Evolutionary conservation across 2,888 invertebrate species (phyloP).

Genomic region (Bruchidius siliquastri): DNA sequence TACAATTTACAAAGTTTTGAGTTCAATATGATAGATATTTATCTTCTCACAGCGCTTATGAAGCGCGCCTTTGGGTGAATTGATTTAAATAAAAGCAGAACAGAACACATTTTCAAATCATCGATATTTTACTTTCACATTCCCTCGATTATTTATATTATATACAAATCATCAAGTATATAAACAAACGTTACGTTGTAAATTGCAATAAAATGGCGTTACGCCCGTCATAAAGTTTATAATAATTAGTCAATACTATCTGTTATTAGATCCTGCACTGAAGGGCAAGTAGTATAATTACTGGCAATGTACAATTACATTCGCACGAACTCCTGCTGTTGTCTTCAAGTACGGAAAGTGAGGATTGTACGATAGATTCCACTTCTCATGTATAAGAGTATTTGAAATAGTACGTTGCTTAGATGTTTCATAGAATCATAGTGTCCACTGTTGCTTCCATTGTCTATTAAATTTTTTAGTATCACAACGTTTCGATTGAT

Average conservation of each 20-base stretch:
- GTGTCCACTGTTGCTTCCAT: no score
- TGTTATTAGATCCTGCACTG: background rate
- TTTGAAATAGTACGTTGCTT: no score
- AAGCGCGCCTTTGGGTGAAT: no score
- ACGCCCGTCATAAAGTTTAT: background rate
- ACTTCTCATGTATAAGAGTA: background rate
- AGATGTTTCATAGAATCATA: no score
- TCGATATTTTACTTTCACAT: background rate
- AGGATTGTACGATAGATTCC: background rate
- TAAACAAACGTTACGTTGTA: background rate
- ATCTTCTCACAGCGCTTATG: no score
- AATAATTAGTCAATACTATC: background rate
- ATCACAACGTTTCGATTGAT: no score
- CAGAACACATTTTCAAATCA: background rate
- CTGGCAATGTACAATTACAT: background rate
- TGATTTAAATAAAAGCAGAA: no score
- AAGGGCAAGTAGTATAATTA: background rate
- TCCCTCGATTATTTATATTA: background rate
- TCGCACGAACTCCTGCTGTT: background rate
- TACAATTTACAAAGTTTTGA: no score
- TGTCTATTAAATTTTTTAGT: no score
- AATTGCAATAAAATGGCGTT: background rate
- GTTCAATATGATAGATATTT: no score
- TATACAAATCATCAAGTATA: background rate
- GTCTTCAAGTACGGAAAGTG: background rate